Base-by-base conservation (phyloP, 2,797 vertebrate species). In the Menidia menidia region DNA sequence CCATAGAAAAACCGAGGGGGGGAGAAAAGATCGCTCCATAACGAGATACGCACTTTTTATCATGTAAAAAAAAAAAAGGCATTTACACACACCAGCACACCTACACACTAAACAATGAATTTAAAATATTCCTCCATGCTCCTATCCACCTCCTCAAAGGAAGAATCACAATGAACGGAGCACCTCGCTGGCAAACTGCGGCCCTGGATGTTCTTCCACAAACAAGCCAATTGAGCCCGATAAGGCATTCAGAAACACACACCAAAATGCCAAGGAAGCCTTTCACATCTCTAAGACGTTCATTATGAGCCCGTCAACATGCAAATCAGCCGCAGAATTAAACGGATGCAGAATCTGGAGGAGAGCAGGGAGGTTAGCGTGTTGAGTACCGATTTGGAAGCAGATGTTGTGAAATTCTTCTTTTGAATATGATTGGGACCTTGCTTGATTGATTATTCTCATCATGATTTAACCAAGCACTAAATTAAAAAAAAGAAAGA, bases 161-260 rank as follows among this genome's bases (percentile, higher is more conserved):
- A 70, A 71, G 48, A 77, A 70, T 69, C 62, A 35, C 69, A 75
- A 30, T 32, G 75, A 83, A 73, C 60, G 60, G 60, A 11, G 1
- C 58, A 68, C 64, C 35, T 74, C 7, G 33, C 62, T 72, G 66
- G 68, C 54, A 69, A 74, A 82, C 69, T 19, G 56, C 39, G 60
- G 43, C 73, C 31, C 52, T 84, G 78, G 68, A 69, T 85, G 70
- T 75, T 82, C 88, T 89, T 82, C 83, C 71, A 67, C 68, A 75
- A 82, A 85, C 83, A 71, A 86, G 79, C 18, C 45, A 53, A 79
- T 81, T 30, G 66, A 60, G 75, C 62, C 73, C 31, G 64, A 67
- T 61, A 67, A 80, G 60, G 68, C 8, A 8, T 68, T 71, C 57
- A 54, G 48, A 62, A 9, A 25, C 69, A 55, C 65, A 60, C 60